Conservation (phyloP, 2,797 vertebrate genomes). For the Huso huso region DNA sequence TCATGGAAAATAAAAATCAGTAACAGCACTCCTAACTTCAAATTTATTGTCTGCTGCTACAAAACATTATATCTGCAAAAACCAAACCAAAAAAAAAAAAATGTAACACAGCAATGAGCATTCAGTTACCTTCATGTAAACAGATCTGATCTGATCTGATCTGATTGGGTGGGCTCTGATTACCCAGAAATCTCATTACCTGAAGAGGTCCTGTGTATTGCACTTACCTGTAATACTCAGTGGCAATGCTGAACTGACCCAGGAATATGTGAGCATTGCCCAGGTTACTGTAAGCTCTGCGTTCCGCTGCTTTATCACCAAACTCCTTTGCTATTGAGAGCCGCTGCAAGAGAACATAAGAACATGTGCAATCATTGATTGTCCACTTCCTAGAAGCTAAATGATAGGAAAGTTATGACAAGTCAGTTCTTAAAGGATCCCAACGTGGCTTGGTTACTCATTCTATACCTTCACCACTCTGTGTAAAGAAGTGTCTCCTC, state of each 20-base stretch:
- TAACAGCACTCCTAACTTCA: too few relatives aligned
- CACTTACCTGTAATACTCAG: constrained; percentile 90
- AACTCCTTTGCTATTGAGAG: constrained; percentile 96
- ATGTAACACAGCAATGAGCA: background rate
- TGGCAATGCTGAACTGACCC: constrained; percentile 81
- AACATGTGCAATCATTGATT: background rate
- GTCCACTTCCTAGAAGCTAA: too few relatives aligned
- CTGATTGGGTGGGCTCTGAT: background rate
- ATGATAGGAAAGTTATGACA: background rate
- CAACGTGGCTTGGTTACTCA: background rate
- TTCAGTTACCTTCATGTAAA: background rate
- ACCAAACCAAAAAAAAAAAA: background rate
- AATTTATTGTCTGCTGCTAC: background rate
- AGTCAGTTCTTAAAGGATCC: too few relatives aligned
- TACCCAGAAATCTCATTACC: too few relatives aligned
- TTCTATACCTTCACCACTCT: too few relatives aligned
- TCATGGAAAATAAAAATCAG: too few relatives aligned
- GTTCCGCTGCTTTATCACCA: constrained; percentile 89
- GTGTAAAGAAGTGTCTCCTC: background rate
- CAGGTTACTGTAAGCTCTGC: constrained; percentile 91
- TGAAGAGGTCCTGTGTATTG: background rate
- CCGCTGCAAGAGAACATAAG: constrained; percentile 57
- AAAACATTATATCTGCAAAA: background rate
- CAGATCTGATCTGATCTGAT: background rate
- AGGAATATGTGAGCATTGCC: constrained; percentile 93